Conservation (phyloP, 2,888 invertebrate species). For the Tridacna gigas region DNA sequence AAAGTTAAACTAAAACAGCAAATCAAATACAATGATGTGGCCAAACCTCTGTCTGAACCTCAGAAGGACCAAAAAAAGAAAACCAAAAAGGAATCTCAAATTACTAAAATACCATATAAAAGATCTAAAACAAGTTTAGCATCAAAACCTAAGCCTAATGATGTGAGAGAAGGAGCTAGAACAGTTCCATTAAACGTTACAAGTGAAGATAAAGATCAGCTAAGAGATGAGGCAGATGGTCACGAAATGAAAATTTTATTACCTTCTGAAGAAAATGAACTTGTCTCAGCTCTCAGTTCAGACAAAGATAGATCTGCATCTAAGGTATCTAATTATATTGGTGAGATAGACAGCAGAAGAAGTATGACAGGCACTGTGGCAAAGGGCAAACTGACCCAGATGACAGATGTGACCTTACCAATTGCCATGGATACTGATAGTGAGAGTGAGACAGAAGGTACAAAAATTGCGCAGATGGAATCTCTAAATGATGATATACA, state of each 20-base stretch:
- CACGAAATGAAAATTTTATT: neutral
- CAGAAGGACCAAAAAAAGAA: no score
- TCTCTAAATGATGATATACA: neutral
- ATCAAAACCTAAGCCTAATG: constrained; percentile 2
- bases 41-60: no score
- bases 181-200: constrained; percentile 1
- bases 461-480: neutral
- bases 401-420: constrained; percentile 20
- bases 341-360: constrained; percentile 23
- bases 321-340: constrained; percentile 2
- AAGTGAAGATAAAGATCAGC: neutral
- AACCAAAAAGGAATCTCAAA: neutral
- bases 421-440: constrained; percentile 32
- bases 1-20: neutral
- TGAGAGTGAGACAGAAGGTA: constrained; percentile 27
- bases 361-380: constrained; percentile 19
- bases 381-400: constrained; percentile 24
- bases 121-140: constrained; percentile 19
- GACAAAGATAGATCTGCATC: constrained; percentile 7
- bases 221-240: neutral
- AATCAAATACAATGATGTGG: neutral
- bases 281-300: neutral
- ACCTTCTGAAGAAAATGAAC: constrained; percentile 8
- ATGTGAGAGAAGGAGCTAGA: constrained; percentile 15
- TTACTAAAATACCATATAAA: neutral